Base-by-base conservation (phyloP, 2,888 invertebrate genomes). In the Leptogaster cylindrica region DNA sequence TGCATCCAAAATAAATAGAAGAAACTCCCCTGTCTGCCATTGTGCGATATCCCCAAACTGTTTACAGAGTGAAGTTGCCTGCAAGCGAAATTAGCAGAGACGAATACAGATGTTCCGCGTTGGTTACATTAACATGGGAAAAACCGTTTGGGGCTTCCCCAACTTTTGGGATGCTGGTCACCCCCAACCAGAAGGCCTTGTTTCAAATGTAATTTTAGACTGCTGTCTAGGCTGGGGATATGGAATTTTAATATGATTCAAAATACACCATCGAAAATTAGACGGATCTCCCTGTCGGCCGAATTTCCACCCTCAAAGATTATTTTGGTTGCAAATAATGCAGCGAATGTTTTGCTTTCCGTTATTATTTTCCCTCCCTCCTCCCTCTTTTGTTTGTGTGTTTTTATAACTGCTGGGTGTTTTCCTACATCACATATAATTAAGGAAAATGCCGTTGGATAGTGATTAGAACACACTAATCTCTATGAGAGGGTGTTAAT, bases 1-100 rank as follows among this genome's bases (percentile, higher is more conserved):
- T 55, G 55, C 55, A 55, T 55, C 55, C 55, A 55, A 55, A 55
- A 55, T 55, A 55, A 55, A 55, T 55, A 55, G 55, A 55, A 55
- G 55, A 23, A 55, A 25, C 55, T 55, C 20, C 55, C 55, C 39
- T 12, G 55, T 55, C 55, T 55, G 39, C 55, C 33, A 55, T 55
- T 55, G 55, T 55, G 39, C n/a, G 18, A 55, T 36, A 55, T 55
- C 7, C 36, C 36, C 16, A 33, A 31, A 18, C 5, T 55, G 36
- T 55, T 55, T 55, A 55, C 55, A 55, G 23, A 55, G 16, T 33
- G 55, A 36, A 36, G 39, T 36, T 39, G 55, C 39, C 55, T 55
- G 23, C 36, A 36, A 20, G 55, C 55, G 20, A 55, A 55, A 55
- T 55, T 36, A 55, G 36, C 55, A 39, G 55, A 55, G 55, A 36